Evolutionary conservation across 2,113 vertebrate genomes (phyloP).

Genomic region (Nyctibius bracteatus): DNA sequence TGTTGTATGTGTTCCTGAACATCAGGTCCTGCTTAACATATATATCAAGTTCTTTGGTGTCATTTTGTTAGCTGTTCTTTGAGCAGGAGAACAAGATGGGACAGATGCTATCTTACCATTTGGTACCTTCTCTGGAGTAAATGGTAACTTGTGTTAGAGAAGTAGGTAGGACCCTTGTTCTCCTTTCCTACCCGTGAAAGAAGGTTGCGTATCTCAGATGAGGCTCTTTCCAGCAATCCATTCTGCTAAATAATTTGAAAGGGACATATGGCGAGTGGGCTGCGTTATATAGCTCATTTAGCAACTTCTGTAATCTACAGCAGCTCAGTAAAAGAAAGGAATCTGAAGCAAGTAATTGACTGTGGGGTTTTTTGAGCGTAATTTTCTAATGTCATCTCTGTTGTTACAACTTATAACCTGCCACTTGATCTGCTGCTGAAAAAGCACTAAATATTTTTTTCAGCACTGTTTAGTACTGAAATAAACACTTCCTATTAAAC

Average conservation of each 20-base stretch:
- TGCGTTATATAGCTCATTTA: slow-evolving; percentile 15
- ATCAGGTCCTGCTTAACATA: not conserved
- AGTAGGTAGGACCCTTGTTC: not conserved
- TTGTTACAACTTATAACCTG: not conserved
- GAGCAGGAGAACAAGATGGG: not conserved
- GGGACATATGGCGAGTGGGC: slow-evolving; percentile 39
- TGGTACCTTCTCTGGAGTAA: not conserved
- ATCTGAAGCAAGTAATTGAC: not conserved
- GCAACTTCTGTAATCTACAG: not conserved
- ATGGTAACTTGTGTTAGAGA: not conserved
- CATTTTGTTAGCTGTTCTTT: not conserved
- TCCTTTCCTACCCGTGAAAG: not conserved
- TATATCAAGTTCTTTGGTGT: not conserved
- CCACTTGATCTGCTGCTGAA: not conserved
- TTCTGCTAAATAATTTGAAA: not conserved
- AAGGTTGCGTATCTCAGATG: not conserved
- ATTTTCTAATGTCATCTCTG: not conserved
- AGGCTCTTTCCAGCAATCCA: not conserved
- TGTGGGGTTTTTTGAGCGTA: not conserved
- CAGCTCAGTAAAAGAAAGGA: not conserved
- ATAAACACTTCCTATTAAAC: slow-evolving; percentile 7
- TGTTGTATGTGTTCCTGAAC: not conserved
- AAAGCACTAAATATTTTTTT: not conserved
- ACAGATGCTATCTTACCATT: not conserved
- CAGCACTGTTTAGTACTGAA: not conserved